Base-by-base conservation (phyloP, 2,797 vertebrate species). In the Miichthys miiuy region DNA sequence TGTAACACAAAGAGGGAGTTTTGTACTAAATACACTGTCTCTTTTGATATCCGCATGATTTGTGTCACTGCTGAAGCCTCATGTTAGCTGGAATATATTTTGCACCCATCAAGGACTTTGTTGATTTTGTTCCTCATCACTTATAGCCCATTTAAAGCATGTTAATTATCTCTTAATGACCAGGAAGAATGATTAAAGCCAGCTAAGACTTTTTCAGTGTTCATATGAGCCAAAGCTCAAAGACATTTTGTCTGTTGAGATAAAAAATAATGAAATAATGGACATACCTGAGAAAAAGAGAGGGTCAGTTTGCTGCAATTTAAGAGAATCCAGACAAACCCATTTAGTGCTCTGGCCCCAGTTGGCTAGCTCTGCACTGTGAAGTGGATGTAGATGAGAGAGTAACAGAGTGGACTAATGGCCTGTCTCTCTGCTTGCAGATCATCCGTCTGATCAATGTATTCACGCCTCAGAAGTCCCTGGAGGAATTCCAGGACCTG, bases 401-500 rank as follows among this genome's bases (percentile, higher is more conserved):
- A 87, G 61, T 67, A 73, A 81, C 67, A 66, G 74, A 83, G 81
- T 89, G 75, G 82, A 85, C 87, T 91, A 90, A 93, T 80, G 80
- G 75, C 30, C 79, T 86, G 84, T 88, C 87, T 90, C 75, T 90
- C 77, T 84, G 56, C 71, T 76, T 82, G 66, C 94, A 99, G 97
- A 99, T 99, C 90, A 99, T 99, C 94, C 97, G 95, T 93, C 95
- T 99, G 92, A 96, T 99, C 93, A 99, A 99, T 92, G 97, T 99
- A 87, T 99, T 99, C 94, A 98, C 98, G 81, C 97, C 97, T 86
- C 98, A 99, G 93, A 99, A 99, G 93, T 97, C 98, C 63, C 93
- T 99, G 94, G 98, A 99, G 95, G 98, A 99, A 92, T 99, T 99
- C 95, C 97, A 99, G 94, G 98, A 99, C 94, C 96, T 99, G 98